Conservation (phyloP, 2,113 vertebrate species). For the Micromys minutus region DNA sequence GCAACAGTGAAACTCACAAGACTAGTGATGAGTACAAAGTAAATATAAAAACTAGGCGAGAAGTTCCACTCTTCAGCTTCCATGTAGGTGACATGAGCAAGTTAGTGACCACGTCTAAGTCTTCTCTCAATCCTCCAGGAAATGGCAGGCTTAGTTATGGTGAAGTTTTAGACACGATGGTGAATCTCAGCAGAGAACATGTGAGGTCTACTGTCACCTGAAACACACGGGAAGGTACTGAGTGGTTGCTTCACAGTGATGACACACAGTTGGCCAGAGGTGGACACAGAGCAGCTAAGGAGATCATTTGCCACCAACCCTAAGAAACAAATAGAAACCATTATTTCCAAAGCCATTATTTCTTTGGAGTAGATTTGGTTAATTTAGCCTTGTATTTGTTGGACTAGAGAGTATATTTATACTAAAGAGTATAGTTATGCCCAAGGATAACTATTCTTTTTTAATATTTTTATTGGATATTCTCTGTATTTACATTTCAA, state of each 20-base stretch:
- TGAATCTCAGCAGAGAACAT: not conserved
- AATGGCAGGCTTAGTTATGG: not conserved
- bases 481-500: too few species aligned
- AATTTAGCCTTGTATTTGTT: conserved; percentile 2
- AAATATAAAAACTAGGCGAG: not conserved
- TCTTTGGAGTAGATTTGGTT: not conserved
- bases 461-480: too few species aligned
- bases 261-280: not conserved
- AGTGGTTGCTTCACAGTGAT: not conserved
- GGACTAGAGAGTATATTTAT: not conserved
- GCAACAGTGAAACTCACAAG: not conserved
- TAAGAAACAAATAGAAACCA: conserved; percentile 2
- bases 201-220: not conserved
- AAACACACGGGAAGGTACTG: not conserved
- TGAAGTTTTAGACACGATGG: not conserved
- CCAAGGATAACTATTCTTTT: conserved; percentile 17
- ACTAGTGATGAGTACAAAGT: not conserved
- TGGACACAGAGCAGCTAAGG: not conserved
- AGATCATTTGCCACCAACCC: not conserved
- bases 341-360: not conserved
- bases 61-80: not conserved
- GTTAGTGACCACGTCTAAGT: not conserved
- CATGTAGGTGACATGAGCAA: not conserved
- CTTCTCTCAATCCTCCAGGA: not conserved
- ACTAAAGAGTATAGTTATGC: too few species aligned